phyloP scores from a whole-genome alignment of 1,140 invertebrate genomes.

The Linepithema humile region DNA sequence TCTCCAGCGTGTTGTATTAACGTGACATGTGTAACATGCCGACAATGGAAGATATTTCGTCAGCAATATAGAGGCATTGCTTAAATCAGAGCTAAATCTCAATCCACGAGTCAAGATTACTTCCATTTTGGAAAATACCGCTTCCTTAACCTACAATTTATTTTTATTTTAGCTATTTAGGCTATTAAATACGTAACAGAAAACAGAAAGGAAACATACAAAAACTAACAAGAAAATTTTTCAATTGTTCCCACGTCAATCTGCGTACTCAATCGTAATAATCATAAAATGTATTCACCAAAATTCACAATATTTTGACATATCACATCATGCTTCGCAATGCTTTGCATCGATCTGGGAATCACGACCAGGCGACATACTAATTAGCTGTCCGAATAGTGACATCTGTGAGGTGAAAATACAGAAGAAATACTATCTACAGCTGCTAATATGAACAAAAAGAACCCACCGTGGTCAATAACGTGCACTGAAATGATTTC shows the following conservation, averaged over 20 bases:
- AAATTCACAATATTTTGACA: neutral
- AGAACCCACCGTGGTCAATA: too few species aligned
- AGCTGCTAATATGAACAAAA: too few species aligned
- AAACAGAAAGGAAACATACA: neutral
- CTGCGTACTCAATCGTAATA: neutral
- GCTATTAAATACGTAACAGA: neutral
- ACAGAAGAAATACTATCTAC: too few species aligned
- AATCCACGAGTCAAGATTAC: conserved; percentile 58
- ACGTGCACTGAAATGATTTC: too few species aligned
- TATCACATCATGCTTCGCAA: neutral
- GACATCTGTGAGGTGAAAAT: too few species aligned
- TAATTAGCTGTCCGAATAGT: too few species aligned
- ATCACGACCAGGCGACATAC: too few species aligned
- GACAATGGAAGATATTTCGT: conserved; percentile 56
- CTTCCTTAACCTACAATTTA: conserved; percentile 59
- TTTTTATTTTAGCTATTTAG: neutral
- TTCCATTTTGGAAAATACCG: conserved; percentile 67
- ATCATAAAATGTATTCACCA: neutral
- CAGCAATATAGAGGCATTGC: conserved; percentile 12
- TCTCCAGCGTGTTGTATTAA: conserved; percentile 29
- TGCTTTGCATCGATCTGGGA: too few species aligned
- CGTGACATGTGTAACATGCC: conserved; percentile 25
- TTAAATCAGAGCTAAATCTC: conserved; percentile 41
- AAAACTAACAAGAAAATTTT: neutral
- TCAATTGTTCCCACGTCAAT: neutral